These are phyloP conservation scores for Dryobates pubescens DNA, from an alignment of 2,797 vertebrate genomes.

Conservation along the genomic window DNA sequence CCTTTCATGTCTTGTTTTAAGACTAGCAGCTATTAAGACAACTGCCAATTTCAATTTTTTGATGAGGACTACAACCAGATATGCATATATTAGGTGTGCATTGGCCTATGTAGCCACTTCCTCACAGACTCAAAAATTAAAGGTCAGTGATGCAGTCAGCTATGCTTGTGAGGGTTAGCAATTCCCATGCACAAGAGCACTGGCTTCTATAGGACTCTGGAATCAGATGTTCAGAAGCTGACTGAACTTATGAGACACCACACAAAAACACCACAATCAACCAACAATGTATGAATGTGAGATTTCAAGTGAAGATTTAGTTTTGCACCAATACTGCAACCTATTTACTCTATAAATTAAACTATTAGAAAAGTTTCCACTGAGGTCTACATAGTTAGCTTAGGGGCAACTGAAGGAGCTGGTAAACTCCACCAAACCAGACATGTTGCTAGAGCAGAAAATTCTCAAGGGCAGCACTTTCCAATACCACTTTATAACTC, in stretches of 20 bases:
- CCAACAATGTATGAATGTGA: neutral
- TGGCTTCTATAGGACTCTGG: neutral
- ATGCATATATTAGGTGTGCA: neutral
- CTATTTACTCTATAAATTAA: neutral
- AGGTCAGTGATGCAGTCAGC: neutral
- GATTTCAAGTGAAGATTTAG: neutral
- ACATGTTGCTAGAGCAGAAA: neutral
- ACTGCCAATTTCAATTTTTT: neutral
- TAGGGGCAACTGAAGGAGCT: neutral
- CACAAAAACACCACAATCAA: neutral
- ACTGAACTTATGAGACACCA: neutral
- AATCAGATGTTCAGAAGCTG: neutral
- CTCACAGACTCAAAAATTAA: neutral
- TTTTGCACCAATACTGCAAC: neutral
- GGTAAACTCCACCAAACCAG: slow-evolving; percentile 21
- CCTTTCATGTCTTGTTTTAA: neutral
- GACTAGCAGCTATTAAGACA: neutral
- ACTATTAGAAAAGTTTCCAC: neutral
- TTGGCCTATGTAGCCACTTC: neutral
- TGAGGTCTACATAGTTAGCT: neutral
- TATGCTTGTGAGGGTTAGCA: neutral
- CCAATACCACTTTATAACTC: slow-evolving; percentile 10
- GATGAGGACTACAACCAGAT: neutral
- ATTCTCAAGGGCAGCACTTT: slow-evolving; percentile 32
- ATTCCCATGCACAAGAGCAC: neutral